Base-by-base conservation (phyloP, 2,888 invertebrate species). In the Callimorpha dominula region DNA sequence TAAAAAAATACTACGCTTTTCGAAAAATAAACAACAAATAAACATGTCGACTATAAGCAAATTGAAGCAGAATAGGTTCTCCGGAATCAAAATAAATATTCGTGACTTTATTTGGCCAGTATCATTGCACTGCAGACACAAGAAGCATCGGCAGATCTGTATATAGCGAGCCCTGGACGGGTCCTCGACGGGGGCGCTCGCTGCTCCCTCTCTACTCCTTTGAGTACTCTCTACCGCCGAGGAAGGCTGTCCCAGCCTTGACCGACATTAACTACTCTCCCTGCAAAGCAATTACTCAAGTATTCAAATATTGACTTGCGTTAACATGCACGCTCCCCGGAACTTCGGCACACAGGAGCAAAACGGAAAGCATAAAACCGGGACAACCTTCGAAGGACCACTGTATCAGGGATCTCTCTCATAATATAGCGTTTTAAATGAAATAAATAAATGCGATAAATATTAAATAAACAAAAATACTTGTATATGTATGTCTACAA, bases 331-430 rank as follows among this genome's bases (percentile, higher is more conserved):
- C 96, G 95, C 95, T 94, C 88, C 90, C 90, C 89, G 87, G 84
- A 84, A 81, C 86, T 87, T 83, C 86, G 88, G 87, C 88, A 88
- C 87, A 86, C 90, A 80, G 91, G 94, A 94, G 91, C 93, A 91
- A 89, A 90, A 91, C 95, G 96, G 96, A 95, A 96, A 95, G 93
- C 93, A 93, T 94, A 95, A 96, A 96, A 95, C 96, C 96, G 96
- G 96, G 96, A 96, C 96, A 96, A 96, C 96, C 96, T 95, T 96
- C 94, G 95, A 95, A 93, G 95, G 95, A 94, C 94, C 93, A 92
- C 94, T 92, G 92, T 90, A 90, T 89, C 89, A 90, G 93, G 93
- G 90, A 92, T 86, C 88, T 88, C 81, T 82, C 85, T 84, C 83
- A 74, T 90, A 91, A 87, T 89, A 86, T 93, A 94, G 95, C 95